phyloP scores from a whole-genome alignment of 2,797 vertebrate genomes.

The Intellagama lesueurii region DNA sequence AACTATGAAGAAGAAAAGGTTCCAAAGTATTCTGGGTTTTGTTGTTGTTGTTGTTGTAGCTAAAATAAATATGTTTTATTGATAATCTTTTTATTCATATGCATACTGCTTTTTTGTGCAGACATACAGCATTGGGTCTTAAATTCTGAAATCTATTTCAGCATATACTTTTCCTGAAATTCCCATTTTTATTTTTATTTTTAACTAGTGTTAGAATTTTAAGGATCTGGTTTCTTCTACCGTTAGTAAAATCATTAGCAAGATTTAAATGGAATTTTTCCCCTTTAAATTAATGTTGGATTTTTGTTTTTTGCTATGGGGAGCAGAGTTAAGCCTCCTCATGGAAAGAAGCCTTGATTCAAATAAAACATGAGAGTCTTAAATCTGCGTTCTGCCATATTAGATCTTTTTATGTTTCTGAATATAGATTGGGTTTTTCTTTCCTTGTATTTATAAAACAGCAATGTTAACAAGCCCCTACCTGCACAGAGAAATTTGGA shows the following conservation, averaged over 20 bases:
- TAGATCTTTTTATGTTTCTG: background rate
- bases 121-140: conserved; percentile 21
- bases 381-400: background rate
- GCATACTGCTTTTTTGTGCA: background rate
- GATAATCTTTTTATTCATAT: background rate
- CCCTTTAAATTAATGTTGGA: background rate
- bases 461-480: background rate
- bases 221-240: conserved; percentile 28
- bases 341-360: background rate
- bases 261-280: conserved; percentile 15
- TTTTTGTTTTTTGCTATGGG: background rate
- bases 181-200: background rate
- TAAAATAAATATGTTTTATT: no score
- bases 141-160: conserved; percentile 48
- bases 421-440: background rate
- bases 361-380: background rate
- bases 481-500: background rate
- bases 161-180: background rate
- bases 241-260: conserved; percentile 38
- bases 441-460: background rate
- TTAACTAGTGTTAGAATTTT: conserved; percentile 37
- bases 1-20: no score
- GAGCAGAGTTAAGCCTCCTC: background rate
- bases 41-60: no score
- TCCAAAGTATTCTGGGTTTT: no score